Evolutionary conservation across 2,113 vertebrate genomes (phyloP), one percentile per base, ranked within the genome.

Genomic region (Pterocles orientalis): DNA sequence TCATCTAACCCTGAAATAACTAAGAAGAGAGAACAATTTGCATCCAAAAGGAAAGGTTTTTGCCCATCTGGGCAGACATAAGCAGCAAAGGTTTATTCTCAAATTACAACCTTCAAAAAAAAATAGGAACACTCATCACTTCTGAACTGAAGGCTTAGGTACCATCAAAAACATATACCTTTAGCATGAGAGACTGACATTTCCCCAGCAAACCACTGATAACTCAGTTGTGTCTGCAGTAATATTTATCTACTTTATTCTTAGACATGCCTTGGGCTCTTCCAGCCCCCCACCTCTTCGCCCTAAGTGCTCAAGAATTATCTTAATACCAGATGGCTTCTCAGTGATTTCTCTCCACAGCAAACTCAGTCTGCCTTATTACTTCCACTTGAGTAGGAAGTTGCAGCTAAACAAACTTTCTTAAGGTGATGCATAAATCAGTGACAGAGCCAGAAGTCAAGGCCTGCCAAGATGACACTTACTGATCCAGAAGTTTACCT

Each of bases 321-420:
- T 86, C 79, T 62, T 33, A 48, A 33, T 68, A 86, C 69, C 54
- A 84, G 72, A 93, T 65, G 65, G 53, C 56, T 95, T 75, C 90
- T 86, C 68, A 73, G 45, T 69, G 62, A 89, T 86, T 82, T 77
- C 71, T 83, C 85, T 83, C 48, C 69, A 61, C 70, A 78, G 79
- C 18, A 82, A 93, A 69, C 90, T 92, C 87, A 70, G 47, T 33
- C 82, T 84, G 80, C 69, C 83, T 83, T 94, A 86, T 90, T 93
- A 92, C 64, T 90, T 94, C 86, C 69, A 92, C 88, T 88, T 94
- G 72, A 90, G 72, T 73, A 88, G 65, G 88, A 94, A 95, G 92
- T 18, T 69, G 77, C 89, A 91, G 54, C 75, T 45, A 82, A 92
- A 84, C 82, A 93, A 89, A 78, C 94, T 93, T 88, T 91, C 90